A percentile compares a stretch with the other conserved stretches of the same genome.
Conservation (phyloP, 2,888 invertebrate species). For the Strigamia transsilvanica region DNA sequence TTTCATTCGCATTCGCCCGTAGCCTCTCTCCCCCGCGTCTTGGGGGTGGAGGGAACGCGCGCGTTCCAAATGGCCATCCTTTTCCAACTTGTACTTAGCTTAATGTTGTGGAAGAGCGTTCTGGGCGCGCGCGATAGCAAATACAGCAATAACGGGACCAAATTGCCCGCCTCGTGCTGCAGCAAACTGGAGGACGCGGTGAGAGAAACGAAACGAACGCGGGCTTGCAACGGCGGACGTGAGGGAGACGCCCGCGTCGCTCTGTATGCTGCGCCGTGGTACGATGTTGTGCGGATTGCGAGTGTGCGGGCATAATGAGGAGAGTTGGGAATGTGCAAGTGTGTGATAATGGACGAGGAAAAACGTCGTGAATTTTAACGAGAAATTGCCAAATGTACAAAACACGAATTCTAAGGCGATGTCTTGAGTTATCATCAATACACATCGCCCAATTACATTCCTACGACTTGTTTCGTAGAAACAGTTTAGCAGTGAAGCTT, state of each 20-base stretch:
- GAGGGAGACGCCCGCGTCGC: neutral
- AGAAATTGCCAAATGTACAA: neutral
- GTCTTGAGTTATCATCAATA: too few species aligned
- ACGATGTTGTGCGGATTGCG: neutral
- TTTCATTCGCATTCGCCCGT: constrained; percentile 50
- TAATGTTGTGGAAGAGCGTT: constrained; percentile 50
- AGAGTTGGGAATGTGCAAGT: neutral
- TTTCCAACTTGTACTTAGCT: constrained; percentile 41
- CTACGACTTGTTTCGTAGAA: neutral
- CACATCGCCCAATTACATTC: too few species aligned
- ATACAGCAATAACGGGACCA: constrained; percentile 48
- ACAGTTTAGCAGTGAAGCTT: too few species aligned
- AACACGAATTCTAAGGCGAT: neutral
- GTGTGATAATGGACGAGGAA: neutral
- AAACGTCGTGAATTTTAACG: neutral
- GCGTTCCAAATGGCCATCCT: constrained; percentile 48
- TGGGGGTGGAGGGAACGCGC: constrained; percentile 48
- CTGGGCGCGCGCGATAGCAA: constrained; percentile 48
- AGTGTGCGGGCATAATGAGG: neutral
- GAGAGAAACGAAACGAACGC: constrained; percentile 26
- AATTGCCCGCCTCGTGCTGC: constrained; percentile 49
- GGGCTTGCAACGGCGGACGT: constrained; percentile 9
- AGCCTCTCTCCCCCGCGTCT: constrained; percentile 23
- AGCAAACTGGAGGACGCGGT: constrained; percentile 39
- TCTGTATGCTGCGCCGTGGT: neutral